Conservation (phyloP, 2,888 invertebrate species). For the Adineta ricciae region DNA sequence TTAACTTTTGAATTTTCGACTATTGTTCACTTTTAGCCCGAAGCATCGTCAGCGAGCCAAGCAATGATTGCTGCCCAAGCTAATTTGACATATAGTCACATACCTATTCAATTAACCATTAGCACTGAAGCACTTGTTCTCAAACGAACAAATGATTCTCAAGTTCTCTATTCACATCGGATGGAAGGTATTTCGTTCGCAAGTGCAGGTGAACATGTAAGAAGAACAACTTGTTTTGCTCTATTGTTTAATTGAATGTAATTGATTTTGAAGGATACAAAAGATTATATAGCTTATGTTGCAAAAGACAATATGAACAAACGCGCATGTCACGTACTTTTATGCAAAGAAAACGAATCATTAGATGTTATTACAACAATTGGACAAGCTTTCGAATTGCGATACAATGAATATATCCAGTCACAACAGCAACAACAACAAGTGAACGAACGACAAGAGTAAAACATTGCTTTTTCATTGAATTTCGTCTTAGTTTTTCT, state of each 20-base stretch:
- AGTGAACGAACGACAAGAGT: not conserved
- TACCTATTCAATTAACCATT: not conserved
- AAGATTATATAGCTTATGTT: conserved; percentile 67
- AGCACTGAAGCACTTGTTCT: not conserved
- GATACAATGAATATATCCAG: conserved; percentile 24
- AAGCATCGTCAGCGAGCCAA: not conserved
- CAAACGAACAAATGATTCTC: not conserved
- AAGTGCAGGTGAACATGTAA: conserved; percentile 15
- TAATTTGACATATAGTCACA: not conserved
- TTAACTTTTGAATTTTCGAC: not conserved
- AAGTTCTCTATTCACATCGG: not conserved
- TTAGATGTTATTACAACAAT: conserved; percentile 93
- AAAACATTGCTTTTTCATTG: not conserved
- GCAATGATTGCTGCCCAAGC: not conserved
- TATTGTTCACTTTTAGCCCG: not conserved
- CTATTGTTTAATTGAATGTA: not conserved
- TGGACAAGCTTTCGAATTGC: conserved; percentile 52
- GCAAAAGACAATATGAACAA: conserved; percentile 67
- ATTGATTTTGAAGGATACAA: not conserved
- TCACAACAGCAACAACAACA: not conserved
- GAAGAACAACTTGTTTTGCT: not conserved
- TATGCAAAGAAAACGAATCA: conserved; percentile 77
- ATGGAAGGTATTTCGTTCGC: conserved; percentile 22
- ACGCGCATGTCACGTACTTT: conserved; percentile 73
- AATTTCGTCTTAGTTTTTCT: not conserved